A percentile compares a stretch with the other conserved stretches of the same genome.
These are phyloP conservation scores for Lophotis ruficrista DNA, from an alignment of 2,113 vertebrate genomes.

Conservation along the genomic window DNA sequence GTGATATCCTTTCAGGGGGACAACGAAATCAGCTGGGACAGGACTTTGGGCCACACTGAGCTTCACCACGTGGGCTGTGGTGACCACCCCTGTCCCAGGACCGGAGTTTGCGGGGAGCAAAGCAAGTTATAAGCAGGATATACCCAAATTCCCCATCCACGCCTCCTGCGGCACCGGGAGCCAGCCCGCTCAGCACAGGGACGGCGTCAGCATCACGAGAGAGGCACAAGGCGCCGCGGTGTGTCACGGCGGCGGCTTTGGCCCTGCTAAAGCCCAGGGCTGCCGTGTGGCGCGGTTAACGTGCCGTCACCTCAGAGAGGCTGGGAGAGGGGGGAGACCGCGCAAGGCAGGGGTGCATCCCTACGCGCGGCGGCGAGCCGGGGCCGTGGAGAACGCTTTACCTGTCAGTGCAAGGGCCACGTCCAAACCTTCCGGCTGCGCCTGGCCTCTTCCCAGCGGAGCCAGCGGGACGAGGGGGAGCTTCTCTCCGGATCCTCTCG, in stretches of 20 bases:
- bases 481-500: neutral
- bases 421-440: neutral
- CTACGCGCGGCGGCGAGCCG: accelerated
- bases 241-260: accelerated
- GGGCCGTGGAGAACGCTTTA: constrained; percentile 55
- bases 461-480: neutral
- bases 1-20: neutral
- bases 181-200: neutral
- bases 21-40: neutral
- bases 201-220: neutral
- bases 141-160: accelerated
- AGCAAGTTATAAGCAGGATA: neutral
- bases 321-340: neutral
- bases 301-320: too few relatives aligned
- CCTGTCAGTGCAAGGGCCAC: constrained; percentile 76
- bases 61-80: neutral
- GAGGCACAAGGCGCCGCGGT: neutral
- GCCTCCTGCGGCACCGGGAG: neutral
- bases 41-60: neutral
- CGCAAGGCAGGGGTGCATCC: neutral
- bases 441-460: neutral
- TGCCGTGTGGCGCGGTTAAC: neutral
- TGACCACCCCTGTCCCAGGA: neutral
- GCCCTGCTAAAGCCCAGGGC: neutral
- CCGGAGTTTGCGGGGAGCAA: neutral